A percentile compares a stretch with the other conserved stretches of the same genome.
Evolutionary conservation across 2,888 invertebrate genomes (phyloP).

Genomic region (Athrips mouffetella): DNA sequence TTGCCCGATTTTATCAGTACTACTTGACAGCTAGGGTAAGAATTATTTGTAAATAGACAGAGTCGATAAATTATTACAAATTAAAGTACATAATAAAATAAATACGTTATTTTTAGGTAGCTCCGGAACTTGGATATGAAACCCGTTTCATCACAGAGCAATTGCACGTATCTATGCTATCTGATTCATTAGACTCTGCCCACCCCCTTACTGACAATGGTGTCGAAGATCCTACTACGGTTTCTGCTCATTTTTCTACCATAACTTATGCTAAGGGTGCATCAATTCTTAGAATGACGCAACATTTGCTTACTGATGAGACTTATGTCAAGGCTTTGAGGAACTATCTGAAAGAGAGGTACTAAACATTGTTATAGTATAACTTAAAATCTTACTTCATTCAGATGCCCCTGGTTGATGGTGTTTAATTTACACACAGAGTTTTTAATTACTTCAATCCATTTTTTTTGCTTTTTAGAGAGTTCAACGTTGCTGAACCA

Average conservation of each 20-base stretch:
- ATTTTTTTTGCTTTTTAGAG: no score
- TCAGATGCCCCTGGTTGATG: no score
- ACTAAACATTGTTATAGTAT: no score
- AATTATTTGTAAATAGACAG: no score
- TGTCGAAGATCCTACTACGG: conserved; percentile 77
- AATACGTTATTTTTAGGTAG: conserved; percentile 40
- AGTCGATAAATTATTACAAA: neutral
- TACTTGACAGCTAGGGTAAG: conserved; percentile 73
- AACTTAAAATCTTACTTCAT: no score
- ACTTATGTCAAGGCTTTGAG: conserved; percentile 75
- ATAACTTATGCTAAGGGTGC: conserved; percentile 85
- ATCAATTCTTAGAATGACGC: conserved; percentile 82
- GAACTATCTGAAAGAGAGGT: conserved; percentile 75
- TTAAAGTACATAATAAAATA: no score
- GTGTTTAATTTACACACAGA: no score
- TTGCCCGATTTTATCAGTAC: conserved; percentile 86
- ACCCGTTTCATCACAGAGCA: conserved; percentile 82
- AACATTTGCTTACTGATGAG: conserved; percentile 74
- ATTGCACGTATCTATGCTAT: conserved; percentile 79
- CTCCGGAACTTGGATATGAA: conserved; percentile 49
- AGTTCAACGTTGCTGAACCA: conserved; percentile 67
- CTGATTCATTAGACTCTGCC: conserved; percentile 76
- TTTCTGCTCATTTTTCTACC: conserved; percentile 80
- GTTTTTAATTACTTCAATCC: no score
- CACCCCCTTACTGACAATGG: conserved; percentile 77